Evolutionary conservation across 1,140 invertebrate species (phyloP), one percentile per base, ranked within the genome.

Genomic region (Ganaspis sp.): DNA sequence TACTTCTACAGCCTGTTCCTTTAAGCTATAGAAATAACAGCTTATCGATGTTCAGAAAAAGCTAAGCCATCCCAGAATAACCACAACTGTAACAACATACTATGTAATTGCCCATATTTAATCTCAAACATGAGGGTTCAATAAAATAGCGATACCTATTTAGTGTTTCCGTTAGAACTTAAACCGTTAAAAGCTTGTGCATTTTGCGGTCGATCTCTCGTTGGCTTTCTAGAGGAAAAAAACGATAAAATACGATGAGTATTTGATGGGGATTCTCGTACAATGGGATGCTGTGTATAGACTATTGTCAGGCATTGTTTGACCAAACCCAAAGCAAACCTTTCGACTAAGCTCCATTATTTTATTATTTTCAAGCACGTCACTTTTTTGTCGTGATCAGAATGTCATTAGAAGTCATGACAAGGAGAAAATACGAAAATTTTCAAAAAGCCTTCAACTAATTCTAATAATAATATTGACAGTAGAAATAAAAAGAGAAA

Each of bases 171-270:
- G 86, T 87, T 87, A 83, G 83, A 82, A 58, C 85, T 81, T 81
- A 80, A 83, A 81, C 71, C 84, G 83, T 84, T 83, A 87, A 86
- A 87, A 87, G 84, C 49, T 79, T 69, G 73, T 73, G 71, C 70
- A 69, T 15, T 23, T 75, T 72, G 75, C 53, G 53, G 38, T 45
- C 49, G 78, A 74, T 72, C 74, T 83, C 77, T 85, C 82, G 89
- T 89, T 88, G 88, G 87, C 79, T 76, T 84, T 78, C 80, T 86
- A 84, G 6, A n/a, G 54, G 83, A 88, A 88, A 90, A 90, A 89
- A 90, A 86, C 89, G 88, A 91, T 91, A 90, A 91, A 91, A 88
- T 81, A 82, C 89, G 89, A 91, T 90, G 90, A 91, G 90, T 87
- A 90, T 91, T 91, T 91, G 90, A 90, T 91, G 82, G 89, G 89